Percentiles rank a stretch among this genome's conserved stretches.
Evolutionary conservation across 2,797 vertebrate species (phyloP).

Genomic region (Poeciliopsis presidionis): DNA sequence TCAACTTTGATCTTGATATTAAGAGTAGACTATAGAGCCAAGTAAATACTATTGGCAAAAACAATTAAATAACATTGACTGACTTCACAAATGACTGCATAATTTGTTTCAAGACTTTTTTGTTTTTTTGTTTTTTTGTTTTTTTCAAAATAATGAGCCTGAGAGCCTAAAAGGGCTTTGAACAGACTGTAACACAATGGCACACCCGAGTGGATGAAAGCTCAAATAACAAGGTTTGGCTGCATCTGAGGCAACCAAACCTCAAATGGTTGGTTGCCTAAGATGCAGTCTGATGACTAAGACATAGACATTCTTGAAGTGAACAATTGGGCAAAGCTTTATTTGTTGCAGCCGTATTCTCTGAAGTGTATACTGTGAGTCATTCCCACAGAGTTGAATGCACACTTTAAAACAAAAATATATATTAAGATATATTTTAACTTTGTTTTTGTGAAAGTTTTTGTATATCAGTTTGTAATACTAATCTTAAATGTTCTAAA

Average conservation of each 20-base stretch:
- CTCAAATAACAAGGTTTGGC: background rate
- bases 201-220: conserved; percentile 45
- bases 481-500: background rate
- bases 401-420: background rate
- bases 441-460: background rate
- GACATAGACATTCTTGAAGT: background rate
- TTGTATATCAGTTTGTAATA: background rate
- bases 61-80: rapidly evolving
- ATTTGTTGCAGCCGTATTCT: background rate
- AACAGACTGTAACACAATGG: conserved; percentile 7
- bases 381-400: background rate
- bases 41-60: background rate
- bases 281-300: background rate
- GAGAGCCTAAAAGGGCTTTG: background rate
- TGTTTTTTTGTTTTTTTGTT: background rate
- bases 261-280: background rate
- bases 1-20: background rate
- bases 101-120: background rate
- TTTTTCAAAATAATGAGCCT: background rate
- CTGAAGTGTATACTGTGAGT: background rate
- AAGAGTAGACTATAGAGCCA: background rate
- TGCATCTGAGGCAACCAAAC: background rate
- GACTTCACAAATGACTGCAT: background rate
- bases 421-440: background rate
- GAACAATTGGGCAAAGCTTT: background rate